Evolutionary conservation across 2,113 vertebrate genomes (phyloP).

Genomic region (Notarius lentiginosus): DNA sequence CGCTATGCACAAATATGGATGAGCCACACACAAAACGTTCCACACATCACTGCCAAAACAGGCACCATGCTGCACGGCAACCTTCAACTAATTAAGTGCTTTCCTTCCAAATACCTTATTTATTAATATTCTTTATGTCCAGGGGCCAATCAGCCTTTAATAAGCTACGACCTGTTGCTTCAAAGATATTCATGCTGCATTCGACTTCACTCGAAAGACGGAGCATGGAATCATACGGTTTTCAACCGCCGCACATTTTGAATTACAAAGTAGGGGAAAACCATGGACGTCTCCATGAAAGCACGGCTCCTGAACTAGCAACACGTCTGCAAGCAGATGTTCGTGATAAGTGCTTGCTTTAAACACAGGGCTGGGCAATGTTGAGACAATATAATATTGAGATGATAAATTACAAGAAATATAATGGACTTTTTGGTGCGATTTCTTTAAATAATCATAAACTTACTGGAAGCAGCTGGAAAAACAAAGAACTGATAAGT

Average conservation of each 20-base stretch:
- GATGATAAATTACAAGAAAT: neutral
- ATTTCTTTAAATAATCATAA: too few relatives aligned
- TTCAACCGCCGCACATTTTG: neutral
- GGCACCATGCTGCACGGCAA: neutral
- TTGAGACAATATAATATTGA: neutral
- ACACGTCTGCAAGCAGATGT: neutral
- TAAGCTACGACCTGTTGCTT: neutral
- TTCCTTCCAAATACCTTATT: neutral
- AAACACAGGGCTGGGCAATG: neutral
- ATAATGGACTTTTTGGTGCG: neutral
- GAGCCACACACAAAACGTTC: neutral
- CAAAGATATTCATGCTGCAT: neutral
- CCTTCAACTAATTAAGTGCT: neutral
- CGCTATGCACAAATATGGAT: conserved; percentile 1
- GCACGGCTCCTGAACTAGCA: neutral
- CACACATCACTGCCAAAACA: neutral
- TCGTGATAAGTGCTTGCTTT: neutral
- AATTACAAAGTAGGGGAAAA: neutral
- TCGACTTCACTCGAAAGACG: neutral
- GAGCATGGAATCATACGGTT: neutral
- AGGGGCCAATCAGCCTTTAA: neutral
- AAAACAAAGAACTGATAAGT: too few relatives aligned
- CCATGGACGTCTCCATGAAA: neutral
- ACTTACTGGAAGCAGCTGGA: too few relatives aligned
- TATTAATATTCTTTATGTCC: neutral